These are phyloP conservation scores for Stenichneumon culpator DNA, from an alignment of 2,888 invertebrate genomes.

Conservation along the genomic window DNA sequence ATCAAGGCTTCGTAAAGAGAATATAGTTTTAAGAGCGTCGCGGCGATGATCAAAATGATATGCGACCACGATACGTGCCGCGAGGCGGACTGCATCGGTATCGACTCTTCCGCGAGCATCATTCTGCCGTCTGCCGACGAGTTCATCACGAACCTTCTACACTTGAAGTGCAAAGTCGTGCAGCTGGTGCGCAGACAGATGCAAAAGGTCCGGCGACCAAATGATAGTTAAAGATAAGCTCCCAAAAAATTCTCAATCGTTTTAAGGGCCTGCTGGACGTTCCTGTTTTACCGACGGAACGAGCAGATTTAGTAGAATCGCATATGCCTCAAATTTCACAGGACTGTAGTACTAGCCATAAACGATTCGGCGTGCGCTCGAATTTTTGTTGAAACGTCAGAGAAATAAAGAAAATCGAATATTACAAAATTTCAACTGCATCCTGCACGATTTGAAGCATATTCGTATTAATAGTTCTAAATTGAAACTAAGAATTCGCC, in stretches of 20 bases:
- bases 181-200: slow-evolving; percentile 76
- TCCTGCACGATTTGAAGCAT: no score
- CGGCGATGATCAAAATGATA: slow-evolving; percentile 34
- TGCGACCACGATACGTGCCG: slow-evolving; percentile 59
- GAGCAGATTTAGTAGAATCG: no score
- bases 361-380: no score
- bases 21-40: neutral
- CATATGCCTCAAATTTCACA: no score
- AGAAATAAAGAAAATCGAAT: no score
- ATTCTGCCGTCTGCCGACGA: slow-evolving; percentile 64
- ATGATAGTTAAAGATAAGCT: slow-evolving; percentile 24
- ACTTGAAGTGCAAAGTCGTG: slow-evolving; percentile 77
- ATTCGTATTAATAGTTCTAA: no score
- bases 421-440: neutral
- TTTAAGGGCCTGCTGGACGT: no score
- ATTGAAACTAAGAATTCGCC: no score
- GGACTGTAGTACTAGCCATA: no score
- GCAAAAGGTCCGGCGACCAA: slow-evolving; percentile 65
- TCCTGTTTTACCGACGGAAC: no score
- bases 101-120: slow-evolving; percentile 43
- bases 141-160: slow-evolving; percentile 73
- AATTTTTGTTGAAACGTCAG: no score
- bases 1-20: slow-evolving; percentile 6
- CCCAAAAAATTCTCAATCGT: neutral
- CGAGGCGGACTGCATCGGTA: slow-evolving; percentile 41